Evolutionary conservation across 1,140 invertebrate genomes (phyloP).

Genomic region (Brachionus rubens): DNA sequence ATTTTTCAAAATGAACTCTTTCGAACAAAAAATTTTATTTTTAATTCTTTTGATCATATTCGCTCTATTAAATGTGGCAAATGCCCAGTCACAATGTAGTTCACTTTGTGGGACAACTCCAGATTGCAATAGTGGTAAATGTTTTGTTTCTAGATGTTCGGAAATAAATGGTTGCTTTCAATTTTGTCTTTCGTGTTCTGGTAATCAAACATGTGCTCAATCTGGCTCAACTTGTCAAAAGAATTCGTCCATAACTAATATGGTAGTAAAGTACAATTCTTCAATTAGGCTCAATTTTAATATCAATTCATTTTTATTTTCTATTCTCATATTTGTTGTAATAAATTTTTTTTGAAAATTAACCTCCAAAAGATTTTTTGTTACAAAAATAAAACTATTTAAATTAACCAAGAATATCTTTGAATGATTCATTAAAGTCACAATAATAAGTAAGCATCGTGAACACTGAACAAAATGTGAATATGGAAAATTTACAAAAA

Average conservation of each 20-base stretch:
- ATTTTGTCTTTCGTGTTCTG: conserved; percentile 13
- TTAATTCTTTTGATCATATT: neutral
- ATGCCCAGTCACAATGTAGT: neutral
- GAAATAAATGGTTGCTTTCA: neutral
- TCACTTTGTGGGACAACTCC: conserved; percentile 7
- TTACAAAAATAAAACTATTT: too few relatives aligned
- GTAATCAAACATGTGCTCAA: neutral
- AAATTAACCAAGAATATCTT: too few relatives aligned
- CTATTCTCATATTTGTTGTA: neutral
- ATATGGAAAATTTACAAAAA: too few relatives aligned
- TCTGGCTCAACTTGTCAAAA: neutral
- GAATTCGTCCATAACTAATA: neutral
- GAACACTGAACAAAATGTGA: too few relatives aligned
- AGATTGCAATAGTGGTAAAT: conserved; percentile 6
- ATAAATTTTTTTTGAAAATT: too few relatives aligned
- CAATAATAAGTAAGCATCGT: too few relatives aligned
- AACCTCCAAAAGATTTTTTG: too few relatives aligned
- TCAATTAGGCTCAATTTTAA: neutral
- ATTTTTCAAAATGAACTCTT: neutral
- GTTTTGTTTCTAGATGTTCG: neutral
- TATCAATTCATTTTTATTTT: neutral
- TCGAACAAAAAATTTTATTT: neutral
- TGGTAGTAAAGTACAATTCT: neutral
- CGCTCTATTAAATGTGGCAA: neutral
- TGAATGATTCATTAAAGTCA: too few relatives aligned